Conservation (phyloP, 2,888 invertebrate species). For the Brachycybe producta region DNA sequence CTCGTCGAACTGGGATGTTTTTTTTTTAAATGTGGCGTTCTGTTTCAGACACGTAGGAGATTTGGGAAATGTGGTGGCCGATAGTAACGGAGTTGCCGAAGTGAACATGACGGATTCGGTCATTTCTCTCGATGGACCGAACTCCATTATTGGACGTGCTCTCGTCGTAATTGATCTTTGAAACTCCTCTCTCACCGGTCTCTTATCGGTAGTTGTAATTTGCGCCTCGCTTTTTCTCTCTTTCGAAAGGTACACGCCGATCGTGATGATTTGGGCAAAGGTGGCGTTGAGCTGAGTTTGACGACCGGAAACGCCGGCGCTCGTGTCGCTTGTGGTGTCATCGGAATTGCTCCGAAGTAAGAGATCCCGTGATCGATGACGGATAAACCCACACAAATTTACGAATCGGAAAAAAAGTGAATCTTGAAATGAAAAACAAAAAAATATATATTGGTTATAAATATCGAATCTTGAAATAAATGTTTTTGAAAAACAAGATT, state of each 20-base stretch:
- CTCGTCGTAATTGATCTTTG: slow-evolving; percentile 45
- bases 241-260: slow-evolving; percentile 61
- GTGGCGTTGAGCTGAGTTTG: slow-evolving; percentile 82
- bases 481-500: too few species aligned
- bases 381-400: too few species aligned
- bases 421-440: too few species aligned
- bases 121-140: slow-evolving; percentile 53
- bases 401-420: too few species aligned
- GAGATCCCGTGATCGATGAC: too few species aligned
- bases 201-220: background rate
- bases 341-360: slow-evolving; percentile 42
- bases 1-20: too few species aligned
- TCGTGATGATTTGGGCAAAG: slow-evolving; percentile 82
- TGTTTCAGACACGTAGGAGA: slow-evolving; percentile 67
- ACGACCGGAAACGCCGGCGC: slow-evolving; percentile 91
- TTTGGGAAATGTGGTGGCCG: slow-evolving; percentile 67
- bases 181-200: background rate
- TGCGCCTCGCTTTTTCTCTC: slow-evolving; percentile 11
- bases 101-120: slow-evolving; percentile 48
- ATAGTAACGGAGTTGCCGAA: slow-evolving; percentile 49
- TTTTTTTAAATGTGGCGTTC: background rate
- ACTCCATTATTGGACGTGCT: slow-evolving; percentile 71
- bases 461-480: too few species aligned
- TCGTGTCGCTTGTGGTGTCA: slow-evolving; percentile 75
- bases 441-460: too few species aligned